Evolutionary conservation across 2,888 invertebrate species (phyloP).

Genomic region (Vannuccia rotundouncinata): DNA sequence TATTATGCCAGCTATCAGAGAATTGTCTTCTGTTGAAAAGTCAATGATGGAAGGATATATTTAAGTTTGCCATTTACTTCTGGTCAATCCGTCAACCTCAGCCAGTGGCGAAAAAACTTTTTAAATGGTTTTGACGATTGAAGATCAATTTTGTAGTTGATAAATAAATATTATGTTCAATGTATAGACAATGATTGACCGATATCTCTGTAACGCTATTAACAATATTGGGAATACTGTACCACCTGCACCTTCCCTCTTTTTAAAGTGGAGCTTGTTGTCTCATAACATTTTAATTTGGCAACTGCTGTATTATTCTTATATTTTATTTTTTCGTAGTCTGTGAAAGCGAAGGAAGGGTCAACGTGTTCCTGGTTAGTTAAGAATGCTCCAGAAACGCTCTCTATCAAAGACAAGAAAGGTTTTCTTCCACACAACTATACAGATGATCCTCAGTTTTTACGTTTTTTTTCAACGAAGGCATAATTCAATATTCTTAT

Average conservation of each 20-base stretch:
- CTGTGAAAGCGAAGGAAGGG: background rate
- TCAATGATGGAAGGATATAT: constrained; percentile 10
- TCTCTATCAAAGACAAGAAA: background rate
- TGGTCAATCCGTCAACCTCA: background rate
- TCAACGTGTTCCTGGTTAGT: background rate
- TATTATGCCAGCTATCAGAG: constrained; percentile 20
- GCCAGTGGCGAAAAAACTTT: background rate
- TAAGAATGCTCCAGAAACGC: background rate
- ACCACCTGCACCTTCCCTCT: too few relatives aligned
- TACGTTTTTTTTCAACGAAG: too few relatives aligned
- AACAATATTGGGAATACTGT: background rate
- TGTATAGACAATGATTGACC: background rate
- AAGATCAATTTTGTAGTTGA: background rate
- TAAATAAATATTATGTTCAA: background rate
- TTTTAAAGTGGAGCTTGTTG: too few relatives aligned
- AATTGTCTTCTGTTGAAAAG: background rate
- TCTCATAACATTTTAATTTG: too few relatives aligned
- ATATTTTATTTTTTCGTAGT: background rate
- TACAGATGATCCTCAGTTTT: background rate
- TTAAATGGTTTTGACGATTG: background rate
- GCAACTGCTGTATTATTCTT: too few relatives aligned
- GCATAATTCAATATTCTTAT: too few relatives aligned
- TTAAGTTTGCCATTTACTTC: constrained; percentile 1
- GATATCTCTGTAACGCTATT: background rate
- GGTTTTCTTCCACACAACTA: background rate